Conservation (phyloP, 1,140 invertebrate genomes). For the Rhagoletis pomonella region DNA sequence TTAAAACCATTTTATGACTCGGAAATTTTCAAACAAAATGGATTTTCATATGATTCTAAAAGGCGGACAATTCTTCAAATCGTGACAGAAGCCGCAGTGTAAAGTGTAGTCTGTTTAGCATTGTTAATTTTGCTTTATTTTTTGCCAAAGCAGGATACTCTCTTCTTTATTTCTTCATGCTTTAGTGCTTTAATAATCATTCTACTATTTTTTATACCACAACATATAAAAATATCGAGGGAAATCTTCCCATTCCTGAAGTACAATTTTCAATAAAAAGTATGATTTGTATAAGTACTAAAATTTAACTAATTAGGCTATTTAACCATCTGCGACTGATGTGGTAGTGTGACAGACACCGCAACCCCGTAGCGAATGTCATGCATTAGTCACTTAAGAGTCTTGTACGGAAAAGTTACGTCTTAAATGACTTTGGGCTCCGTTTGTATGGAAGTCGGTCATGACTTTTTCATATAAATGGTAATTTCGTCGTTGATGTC, state of each 20-base stretch:
- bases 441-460: too few relatives aligned
- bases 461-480: too few relatives aligned
- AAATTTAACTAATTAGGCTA: too few relatives aligned
- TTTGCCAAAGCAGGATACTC: conserved; percentile 43
- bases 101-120: conserved; percentile 58
- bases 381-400: too few relatives aligned
- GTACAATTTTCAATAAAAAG: conserved; percentile 81
- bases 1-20: conserved; percentile 94
- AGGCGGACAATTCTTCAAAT: conserved; percentile 91
- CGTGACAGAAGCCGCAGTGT: conserved; percentile 77
- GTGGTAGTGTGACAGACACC: too few relatives aligned
- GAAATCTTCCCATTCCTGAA: not conserved
- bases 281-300: conserved; percentile 24
- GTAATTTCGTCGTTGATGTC: too few relatives aligned
- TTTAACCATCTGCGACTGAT: too few relatives aligned
- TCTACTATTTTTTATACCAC: conserved; percentile 5
- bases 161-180: conserved; percentile 29
- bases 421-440: too few relatives aligned
- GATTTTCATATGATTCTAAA: conserved; percentile 89
- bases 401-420: too few relatives aligned
- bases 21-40: conserved; percentile 92
- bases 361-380: too few relatives aligned
- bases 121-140: too few relatives aligned
- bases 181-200: conserved; percentile 35
- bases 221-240: conserved; percentile 3